Evolutionary conservation across 92 coral and sea anemone genomes (phyloP), one percentile per base, ranked within the genome.

Genomic region (Phenganax stokvisi): DNA sequence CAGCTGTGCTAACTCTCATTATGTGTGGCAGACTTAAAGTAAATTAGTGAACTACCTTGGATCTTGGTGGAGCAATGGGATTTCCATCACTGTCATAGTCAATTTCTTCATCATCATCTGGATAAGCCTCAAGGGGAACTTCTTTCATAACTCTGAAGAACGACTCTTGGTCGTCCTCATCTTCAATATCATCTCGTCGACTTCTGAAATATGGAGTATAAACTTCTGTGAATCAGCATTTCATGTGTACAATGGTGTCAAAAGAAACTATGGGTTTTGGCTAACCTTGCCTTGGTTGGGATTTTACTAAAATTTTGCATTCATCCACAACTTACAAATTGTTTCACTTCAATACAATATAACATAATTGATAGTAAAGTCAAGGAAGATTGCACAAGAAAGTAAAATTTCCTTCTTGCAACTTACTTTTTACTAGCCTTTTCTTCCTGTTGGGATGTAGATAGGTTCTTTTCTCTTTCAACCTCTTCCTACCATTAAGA

Each of bases 11-110:
- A 15, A 17, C 6, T 75, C 12, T 68, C 71, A 28, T 30, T 16
- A 6, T 75, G 3, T 54, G 54, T 53, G 11, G 29, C 11, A 10
- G n/a, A 51, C 7, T 81, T 2, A 69, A 10, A 17, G 28, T 25
- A 10, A 5, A 52, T 17, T 72, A 8, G 10, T 27, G 47, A 37
- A 37, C 27, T 82, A 93, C 98, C 93, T 93, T 93, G 12, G 98
- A 92, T 80, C 88, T 93, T 79, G 92, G 97, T 7, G 98, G 98
- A 55, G 90, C 97, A 31, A 94, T 94, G 8, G 98, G 98, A 66
- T 94, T 94, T 9, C 98, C 98, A 89, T 94, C 98, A 86, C 98
- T 94, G 74, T 94, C 98, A 80, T 94, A 94, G 31, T 94, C 98
- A 9, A 94, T 87, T 68, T 94, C 98, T 44, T 92, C 90, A 51